Evolutionary conservation across 2,113 vertebrate species (phyloP).

Genomic region (Protomyctophum bolini): DNA sequence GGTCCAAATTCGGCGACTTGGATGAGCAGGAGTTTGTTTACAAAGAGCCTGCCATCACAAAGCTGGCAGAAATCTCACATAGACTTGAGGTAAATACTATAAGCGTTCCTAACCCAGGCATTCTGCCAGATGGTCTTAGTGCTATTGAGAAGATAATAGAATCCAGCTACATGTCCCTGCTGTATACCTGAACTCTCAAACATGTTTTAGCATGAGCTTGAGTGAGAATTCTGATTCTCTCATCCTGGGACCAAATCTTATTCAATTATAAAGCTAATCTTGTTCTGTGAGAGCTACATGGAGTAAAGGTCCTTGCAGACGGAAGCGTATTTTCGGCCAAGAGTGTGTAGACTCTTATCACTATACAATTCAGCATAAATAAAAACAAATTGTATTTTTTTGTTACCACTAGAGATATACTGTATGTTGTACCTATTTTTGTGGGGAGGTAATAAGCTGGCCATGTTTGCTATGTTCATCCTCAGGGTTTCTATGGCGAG

Average conservation of each 20-base stretch:
- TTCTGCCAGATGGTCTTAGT: not conserved
- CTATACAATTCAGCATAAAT: too few relatives aligned
- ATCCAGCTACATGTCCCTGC: not conserved
- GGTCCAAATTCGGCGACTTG: slow-evolving; percentile 94
- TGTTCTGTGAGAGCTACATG: not conserved
- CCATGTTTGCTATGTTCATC: slow-evolving; percentile 4
- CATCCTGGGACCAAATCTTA: not conserved
- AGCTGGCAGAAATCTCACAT: slow-evolving; percentile 97
- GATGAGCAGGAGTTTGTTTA: slow-evolving; percentile 99
- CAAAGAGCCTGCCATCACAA: slow-evolving; percentile 98
- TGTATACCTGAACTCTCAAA: not conserved
- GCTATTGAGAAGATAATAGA: not conserved
- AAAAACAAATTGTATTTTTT: not conserved
- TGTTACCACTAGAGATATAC: not conserved
- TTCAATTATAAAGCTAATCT: not conserved
- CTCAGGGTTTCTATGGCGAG: slow-evolving; percentile 95
- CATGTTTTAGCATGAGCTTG: not conserved
- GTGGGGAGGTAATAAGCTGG: not conserved
- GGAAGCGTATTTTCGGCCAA: too few relatives aligned
- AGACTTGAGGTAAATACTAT: slow-evolving; percentile 87
- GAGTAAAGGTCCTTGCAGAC: too few relatives aligned
- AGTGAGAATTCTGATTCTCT: not conserved
- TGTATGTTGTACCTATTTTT: not conserved
- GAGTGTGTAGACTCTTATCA: not conserved
- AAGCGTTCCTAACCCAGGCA: not conserved